These are phyloP conservation scores for Eupeodes corollae DNA, from an alignment of 1,140 invertebrate genomes.

Conservation along the genomic window DNA sequence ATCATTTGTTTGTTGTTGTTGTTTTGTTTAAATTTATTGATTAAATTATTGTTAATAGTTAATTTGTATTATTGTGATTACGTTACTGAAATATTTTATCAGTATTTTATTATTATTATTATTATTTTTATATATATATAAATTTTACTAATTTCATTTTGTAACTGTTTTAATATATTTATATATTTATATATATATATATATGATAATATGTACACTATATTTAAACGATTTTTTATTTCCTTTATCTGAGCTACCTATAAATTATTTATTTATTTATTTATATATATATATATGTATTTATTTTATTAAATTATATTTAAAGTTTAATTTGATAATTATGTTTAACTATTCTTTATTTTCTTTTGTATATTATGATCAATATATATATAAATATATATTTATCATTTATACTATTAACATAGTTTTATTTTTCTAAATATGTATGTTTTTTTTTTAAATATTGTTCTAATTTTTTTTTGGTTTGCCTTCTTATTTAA, in stretches of 20 bases:
- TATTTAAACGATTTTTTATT: neutral
- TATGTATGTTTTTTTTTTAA: neutral
- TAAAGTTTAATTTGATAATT: conserved; percentile 4
- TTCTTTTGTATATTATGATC: neutral
- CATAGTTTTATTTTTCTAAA: neutral
- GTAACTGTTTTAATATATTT: neutral
- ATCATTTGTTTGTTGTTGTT: neutral
- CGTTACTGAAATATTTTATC: too few relatives aligned
- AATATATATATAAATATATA: conserved; percentile 3
- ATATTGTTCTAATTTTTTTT: neutral
- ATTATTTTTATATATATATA: too few relatives aligned
- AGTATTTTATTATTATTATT: too few relatives aligned
- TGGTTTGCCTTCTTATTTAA: neutral
- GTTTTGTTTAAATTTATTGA: neutral
- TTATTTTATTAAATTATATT: conserved; percentile 1
- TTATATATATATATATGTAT: conserved; percentile 4
- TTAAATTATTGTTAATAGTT: neutral
- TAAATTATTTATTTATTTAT: conserved; percentile 4
- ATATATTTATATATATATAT: neutral
- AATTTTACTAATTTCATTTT: neutral
- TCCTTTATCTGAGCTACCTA: conserved; percentile 1
- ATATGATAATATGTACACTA: neutral
- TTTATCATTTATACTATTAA: neutral
- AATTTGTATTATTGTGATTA: too few relatives aligned
- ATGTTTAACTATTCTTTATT: conserved; percentile 1